Percentiles rank a stretch among this genome's conserved stretches.
These are phyloP conservation scores for Macropis europaea DNA, from an alignment of 2,888 invertebrate genomes.

Conservation along the genomic window DNA sequence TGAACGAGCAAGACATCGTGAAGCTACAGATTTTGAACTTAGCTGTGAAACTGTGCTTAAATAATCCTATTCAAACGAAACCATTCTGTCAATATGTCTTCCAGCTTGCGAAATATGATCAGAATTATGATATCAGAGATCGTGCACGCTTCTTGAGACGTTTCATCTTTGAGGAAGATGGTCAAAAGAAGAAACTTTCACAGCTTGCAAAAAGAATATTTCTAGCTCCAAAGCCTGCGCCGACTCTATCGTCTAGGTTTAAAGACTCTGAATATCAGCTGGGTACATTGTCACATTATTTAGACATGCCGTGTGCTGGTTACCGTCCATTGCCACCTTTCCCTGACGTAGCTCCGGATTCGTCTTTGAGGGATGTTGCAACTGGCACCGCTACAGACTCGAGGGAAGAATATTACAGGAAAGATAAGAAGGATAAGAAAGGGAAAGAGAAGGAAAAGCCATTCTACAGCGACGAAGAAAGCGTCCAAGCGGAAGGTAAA, in stretches of 20 bases:
- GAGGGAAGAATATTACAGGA: slow-evolving; percentile 65
- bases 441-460: slow-evolving; percentile 83
- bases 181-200: slow-evolving; percentile 81
- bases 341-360: slow-evolving; percentile 88
- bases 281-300: slow-evolving; percentile 96
- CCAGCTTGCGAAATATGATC: slow-evolving; percentile 96
- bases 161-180: slow-evolving; percentile 85
- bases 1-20: slow-evolving; percentile 95
- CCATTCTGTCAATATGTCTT: slow-evolving; percentile 96
- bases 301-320: slow-evolving; percentile 91
- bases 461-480: slow-evolving; percentile 80
- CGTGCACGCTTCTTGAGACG: slow-evolving; percentile 93
- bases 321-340: slow-evolving; percentile 94
- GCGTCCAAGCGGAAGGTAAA: slow-evolving; percentile 74
- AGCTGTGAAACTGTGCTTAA: slow-evolving; percentile 95
- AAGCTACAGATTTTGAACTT: slow-evolving; percentile 97
- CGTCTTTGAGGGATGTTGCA: slow-evolving; percentile 88
- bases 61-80: slow-evolving; percentile 92
- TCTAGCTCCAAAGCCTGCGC: slow-evolving; percentile 95
- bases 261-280: slow-evolving; percentile 92
- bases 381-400: slow-evolving; percentile 69
- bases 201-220: slow-evolving; percentile 91
- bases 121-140: slow-evolving; percentile 98
- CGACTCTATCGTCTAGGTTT: slow-evolving; percentile 91
- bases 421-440: slow-evolving; percentile 75